Evolutionary conservation across 2,888 invertebrate genomes (phyloP), one percentile per base, ranked within the genome.

Genomic region (Aporophyla nigra): DNA sequence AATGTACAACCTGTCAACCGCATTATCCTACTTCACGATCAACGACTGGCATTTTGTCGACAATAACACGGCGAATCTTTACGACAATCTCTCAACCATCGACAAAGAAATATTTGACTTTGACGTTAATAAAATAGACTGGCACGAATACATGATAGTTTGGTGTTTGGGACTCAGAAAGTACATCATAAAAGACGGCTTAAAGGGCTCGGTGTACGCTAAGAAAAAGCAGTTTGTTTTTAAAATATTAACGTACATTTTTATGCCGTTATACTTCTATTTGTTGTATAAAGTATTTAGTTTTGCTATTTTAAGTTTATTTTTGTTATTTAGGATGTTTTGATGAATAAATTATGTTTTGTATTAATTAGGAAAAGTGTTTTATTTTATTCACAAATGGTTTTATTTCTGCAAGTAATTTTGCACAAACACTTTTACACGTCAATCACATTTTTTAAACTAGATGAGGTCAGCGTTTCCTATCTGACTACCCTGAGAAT

Each of bases 31-130:
- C 53, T 92, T 90, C 33, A 85, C 86, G 0, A 6, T 67, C 0
- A 86, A 91, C 59, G 63, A 86, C 0, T 92, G 91, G 91, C 21
- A 68, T 0, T 91, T 92, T n/a, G 12, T 63, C 4, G 91, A 91
- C 43, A 68, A 80, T 0, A 91, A 91, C 27, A 77, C 88, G 0
- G 74, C 61, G 4, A 46, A 70, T 0, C 70, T 92, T 0, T 86
- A 82, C 58, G 33, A 87, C 0, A 81, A 54, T 1, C 46, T 90
- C 61, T 86, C 88, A 1, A 53, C 76, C 1, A 70, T 72, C 7
- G 92, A 92, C 75, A 87, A 80, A 46, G 78, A 70, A 2, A 90
- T 92, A 6, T 92, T 86, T 65, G 85, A 91, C n/a, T 91, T 90
- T 33, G 89, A 92, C 63, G 59, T 88, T 0, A 46, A 51, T 0